Base-by-base conservation (phyloP, 2,888 invertebrate genomes). In the Oscheius sp. region DNA sequence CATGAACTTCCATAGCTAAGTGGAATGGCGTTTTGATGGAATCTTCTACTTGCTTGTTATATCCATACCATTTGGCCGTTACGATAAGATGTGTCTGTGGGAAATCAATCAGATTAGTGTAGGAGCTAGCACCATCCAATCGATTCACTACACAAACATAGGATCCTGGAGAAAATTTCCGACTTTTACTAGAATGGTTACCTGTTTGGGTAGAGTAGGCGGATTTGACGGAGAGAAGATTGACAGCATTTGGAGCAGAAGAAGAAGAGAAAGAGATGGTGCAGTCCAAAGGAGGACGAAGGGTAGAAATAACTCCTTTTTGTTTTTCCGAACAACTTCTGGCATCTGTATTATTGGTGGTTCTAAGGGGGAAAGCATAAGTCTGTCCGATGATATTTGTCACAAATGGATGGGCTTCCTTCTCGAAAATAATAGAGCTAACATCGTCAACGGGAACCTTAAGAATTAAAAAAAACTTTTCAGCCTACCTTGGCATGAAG, bases 231-330 rank as follows among this genome's bases (percentile, higher is more conserved):
- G 56, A 41, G 6, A 77, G 64, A 61, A 66, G 72, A 45, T 74
- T 73, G 8, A 72, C 57, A 22, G 73, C 77, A 14, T 70, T 50
- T 2, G 67, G 14, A 0, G 24, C 36, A 8, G 70, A 63, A 0
- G 45, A 17, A 6, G 67, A 45, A 32, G 30, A 8, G 47, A 67
- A 67, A 24, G 26, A 30, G 14, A 67, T 14, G 12, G 24, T 22
- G 33, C 74, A 77, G 20, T 70, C 69, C 50, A 77, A 67, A 28
- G 74, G 74, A 17, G 71, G 61, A 32, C 24, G 24, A 33, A 71
- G 63, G 2, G 54, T 32, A 38, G 45, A 67, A 64, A 32, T 51
- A 20, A 63, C 56, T 28, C 24, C 12, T 14, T 24, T 12, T 47
- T 76, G 76, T 2, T 72, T 72, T 2, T 45, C 17, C 12, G 64